Conservation (phyloP, 2,888 invertebrate species). For the Eupithecia exiguata region DNA sequence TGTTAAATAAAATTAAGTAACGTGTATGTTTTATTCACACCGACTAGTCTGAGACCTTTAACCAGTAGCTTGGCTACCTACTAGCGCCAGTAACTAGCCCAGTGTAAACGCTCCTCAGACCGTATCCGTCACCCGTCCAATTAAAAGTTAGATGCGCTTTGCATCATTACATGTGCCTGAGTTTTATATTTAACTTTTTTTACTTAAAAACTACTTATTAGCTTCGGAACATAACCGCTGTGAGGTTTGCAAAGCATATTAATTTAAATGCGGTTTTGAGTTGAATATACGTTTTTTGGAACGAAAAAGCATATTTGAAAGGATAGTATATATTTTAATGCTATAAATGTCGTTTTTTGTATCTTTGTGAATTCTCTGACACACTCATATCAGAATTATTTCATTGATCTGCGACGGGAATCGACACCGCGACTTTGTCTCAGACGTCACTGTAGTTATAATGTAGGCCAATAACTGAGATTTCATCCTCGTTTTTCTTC, state of each 20-base stretch:
- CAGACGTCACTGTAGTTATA: background rate
- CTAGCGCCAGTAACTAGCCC: background rate
- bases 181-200: background rate
- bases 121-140: slow-evolving; percentile 2
- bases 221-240: background rate
- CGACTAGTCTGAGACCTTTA: background rate
- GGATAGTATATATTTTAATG: background rate
- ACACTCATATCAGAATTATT: too few species aligned
- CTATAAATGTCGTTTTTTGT: too few species aligned
- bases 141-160: slow-evolving; percentile 11
- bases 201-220: slow-evolving; percentile 3
- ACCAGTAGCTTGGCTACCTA: background rate
- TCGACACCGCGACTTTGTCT: background rate
- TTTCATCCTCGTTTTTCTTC: background rate
- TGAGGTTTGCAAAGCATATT: background rate
- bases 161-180: background rate
- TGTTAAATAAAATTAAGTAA: background rate
- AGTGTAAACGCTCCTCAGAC: background rate
- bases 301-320: background rate
- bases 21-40: background rate
- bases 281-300: background rate
- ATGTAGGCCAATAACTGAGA: background rate
- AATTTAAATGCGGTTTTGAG: background rate
- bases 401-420: background rate
- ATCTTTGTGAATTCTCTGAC: too few species aligned